Conservation (phyloP, 1,140 invertebrate species). For the Ooceraea biroi region DNA sequence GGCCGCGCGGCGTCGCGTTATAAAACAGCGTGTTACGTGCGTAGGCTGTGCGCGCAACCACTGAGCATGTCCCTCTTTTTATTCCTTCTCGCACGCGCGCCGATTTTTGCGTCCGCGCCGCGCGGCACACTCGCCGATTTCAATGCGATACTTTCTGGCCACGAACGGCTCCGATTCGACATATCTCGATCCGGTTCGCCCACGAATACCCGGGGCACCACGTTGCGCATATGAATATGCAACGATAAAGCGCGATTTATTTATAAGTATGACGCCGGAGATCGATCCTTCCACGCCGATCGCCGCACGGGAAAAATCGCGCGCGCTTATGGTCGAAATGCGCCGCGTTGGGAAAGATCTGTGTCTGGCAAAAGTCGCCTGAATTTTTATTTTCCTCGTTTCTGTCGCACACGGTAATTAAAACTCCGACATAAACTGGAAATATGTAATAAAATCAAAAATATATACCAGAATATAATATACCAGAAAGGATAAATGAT, state of each 20-base stretch:
- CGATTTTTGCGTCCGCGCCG: constrained; percentile 67
- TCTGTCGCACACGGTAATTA: too few relatives aligned
- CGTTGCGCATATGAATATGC: constrained; percentile 79
- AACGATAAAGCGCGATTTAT: constrained; percentile 80
- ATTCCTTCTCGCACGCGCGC: constrained; percentile 36
- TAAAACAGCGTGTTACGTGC: constrained; percentile 74
- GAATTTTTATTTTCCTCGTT: not conserved
- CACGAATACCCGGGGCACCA: constrained; percentile 70
- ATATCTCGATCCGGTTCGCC: constrained; percentile 81
- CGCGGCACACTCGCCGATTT: constrained; percentile 59
- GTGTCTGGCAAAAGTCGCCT: not conserved
- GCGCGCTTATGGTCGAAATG: constrained; percentile 34
- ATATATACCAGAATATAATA: too few relatives aligned
- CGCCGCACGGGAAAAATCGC: constrained; percentile 64
- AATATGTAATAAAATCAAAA: too few relatives aligned
- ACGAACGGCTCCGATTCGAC: constrained; percentile 75
- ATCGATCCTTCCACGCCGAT: constrained; percentile 67
- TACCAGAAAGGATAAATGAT: too few relatives aligned
- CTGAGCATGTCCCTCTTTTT: constrained; percentile 56
- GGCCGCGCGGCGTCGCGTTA: constrained; percentile 62
- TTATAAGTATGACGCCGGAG: constrained; percentile 77
- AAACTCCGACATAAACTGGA: too few relatives aligned
- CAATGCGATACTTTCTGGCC: constrained; percentile 75
- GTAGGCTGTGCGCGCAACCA: constrained; percentile 67
- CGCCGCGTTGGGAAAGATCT: not conserved